phyloP scores from a whole-genome alignment of 1,140 invertebrate species.

The Harpegnathos saltator region DNA sequence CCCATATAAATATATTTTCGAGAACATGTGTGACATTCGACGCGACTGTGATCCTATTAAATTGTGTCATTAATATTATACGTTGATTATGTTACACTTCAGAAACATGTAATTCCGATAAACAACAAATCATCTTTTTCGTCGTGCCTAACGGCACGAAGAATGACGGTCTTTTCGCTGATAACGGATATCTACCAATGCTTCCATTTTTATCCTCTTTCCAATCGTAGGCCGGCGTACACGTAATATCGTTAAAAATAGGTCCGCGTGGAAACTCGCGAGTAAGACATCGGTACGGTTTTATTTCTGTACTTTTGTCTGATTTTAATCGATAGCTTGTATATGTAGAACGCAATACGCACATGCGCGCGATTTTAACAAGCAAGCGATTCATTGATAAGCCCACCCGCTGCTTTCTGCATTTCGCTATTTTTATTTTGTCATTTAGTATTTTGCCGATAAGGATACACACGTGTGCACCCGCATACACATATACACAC shows the following conservation, averaged over 20 bases:
- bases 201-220: neutral
- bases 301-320: conserved; percentile 24
- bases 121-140: neutral
- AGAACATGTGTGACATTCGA: too few relatives aligned
- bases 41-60: too few relatives aligned
- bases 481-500: too few relatives aligned
- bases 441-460: neutral
- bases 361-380: conserved; percentile 7
- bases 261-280: neutral
- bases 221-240: neutral
- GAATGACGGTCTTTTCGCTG: neutral
- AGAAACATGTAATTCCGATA: neutral
- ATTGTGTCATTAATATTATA: too few relatives aligned
- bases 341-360: neutral
- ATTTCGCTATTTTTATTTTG: neutral
- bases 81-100: too few relatives aligned
- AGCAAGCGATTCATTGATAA: conserved; percentile 25
- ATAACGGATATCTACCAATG: neutral
- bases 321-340: conserved; percentile 14
- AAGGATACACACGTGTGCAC: neutral
- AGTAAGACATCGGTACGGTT: neutral
- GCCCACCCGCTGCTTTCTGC: too few relatives aligned
- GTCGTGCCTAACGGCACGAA: neutral
- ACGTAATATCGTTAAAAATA: conserved; percentile 1
- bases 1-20: too few relatives aligned